Conservation (phyloP, 2,797 vertebrate genomes). For the Microcaecilia unicolor region DNA sequence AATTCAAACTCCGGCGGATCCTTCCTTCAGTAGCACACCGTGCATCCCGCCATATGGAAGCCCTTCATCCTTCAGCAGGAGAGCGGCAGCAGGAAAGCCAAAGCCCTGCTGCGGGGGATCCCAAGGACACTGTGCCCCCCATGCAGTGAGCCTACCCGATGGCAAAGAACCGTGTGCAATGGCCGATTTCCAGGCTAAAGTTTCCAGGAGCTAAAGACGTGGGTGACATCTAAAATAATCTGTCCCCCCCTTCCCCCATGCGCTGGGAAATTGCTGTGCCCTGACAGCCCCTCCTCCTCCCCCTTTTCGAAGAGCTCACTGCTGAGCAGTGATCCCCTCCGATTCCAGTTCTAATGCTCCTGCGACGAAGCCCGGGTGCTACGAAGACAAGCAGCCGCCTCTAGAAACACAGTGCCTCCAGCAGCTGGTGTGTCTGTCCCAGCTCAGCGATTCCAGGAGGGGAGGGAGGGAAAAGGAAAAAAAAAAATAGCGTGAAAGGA, state of each 20-base stretch:
- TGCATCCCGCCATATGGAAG: constrained; percentile 2
- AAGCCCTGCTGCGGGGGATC: background rate
- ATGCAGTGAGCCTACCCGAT: background rate
- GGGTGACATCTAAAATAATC: constrained; percentile 33
- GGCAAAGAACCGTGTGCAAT: background rate
- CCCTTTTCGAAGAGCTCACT: too few relatives aligned
- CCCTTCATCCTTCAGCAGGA: constrained; percentile 22
- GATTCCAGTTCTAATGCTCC: constrained; percentile 47
- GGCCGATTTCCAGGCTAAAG: constrained; percentile 32
- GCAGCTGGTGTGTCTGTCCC: constrained; percentile 28
- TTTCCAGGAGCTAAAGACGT: constrained; percentile 39
- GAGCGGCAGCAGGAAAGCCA: background rate
- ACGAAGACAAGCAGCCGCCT: too few relatives aligned
- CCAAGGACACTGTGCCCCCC: constrained; percentile 27
- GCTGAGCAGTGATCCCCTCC: too few relatives aligned
- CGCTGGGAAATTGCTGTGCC: background rate
- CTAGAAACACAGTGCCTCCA: constrained; percentile 13
- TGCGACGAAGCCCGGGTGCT: constrained; percentile 18
- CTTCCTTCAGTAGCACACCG: background rate
- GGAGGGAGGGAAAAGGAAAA: too few relatives aligned
- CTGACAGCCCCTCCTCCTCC: background rate
- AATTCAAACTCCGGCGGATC: too few relatives aligned
- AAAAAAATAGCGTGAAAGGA: background rate
- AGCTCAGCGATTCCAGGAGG: constrained; percentile 16
- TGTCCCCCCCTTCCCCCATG: too few relatives aligned